Conservation (phyloP, 2,113 vertebrate genomes). For the Morone chrysops region DNA sequence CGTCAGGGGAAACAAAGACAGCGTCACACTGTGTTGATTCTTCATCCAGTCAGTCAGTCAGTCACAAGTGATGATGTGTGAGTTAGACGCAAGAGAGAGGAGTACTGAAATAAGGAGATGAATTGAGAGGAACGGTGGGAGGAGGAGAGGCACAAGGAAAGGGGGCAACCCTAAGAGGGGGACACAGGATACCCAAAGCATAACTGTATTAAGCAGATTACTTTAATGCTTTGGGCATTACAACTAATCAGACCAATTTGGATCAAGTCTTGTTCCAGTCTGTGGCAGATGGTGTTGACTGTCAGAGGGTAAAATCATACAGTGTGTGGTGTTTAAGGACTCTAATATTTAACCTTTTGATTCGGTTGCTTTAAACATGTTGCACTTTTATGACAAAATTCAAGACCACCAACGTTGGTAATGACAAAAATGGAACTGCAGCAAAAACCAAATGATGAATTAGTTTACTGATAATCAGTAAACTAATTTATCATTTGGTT, state of each 20-base stretch:
- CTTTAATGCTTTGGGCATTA: constrained; percentile 4
- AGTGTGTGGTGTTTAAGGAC: constrained; percentile 10
- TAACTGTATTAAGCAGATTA: constrained; percentile 30
- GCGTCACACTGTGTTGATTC: constrained; percentile 40
- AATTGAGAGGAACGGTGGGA: not conserved
- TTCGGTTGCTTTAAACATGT: not conserved
- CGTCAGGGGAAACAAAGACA: constrained; percentile 39
- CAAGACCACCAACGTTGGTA: no score
- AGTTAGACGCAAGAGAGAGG: not conserved
- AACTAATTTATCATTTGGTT: no score
- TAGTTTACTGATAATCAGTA: no score
- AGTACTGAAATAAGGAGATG: constrained; percentile 17
- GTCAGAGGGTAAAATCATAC: constrained; percentile 31
- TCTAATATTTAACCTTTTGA: not conserved
- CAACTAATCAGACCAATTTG: constrained; percentile 6
- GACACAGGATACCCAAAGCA: constrained; percentile 17
- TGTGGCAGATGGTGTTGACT: constrained; percentile 35
- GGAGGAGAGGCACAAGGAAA: constrained; percentile 9
- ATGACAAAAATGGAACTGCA: no score
- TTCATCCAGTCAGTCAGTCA: constrained; percentile 34
- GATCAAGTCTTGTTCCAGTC: constrained; percentile 11
- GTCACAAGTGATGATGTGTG: constrained; percentile 31
- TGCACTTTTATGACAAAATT: not conserved
- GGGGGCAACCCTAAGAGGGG: not conserved
- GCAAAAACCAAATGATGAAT: not conserved